phyloP scores from a whole-genome alignment of 2,888 invertebrate species.

The Eristalinus aeneus region DNA sequence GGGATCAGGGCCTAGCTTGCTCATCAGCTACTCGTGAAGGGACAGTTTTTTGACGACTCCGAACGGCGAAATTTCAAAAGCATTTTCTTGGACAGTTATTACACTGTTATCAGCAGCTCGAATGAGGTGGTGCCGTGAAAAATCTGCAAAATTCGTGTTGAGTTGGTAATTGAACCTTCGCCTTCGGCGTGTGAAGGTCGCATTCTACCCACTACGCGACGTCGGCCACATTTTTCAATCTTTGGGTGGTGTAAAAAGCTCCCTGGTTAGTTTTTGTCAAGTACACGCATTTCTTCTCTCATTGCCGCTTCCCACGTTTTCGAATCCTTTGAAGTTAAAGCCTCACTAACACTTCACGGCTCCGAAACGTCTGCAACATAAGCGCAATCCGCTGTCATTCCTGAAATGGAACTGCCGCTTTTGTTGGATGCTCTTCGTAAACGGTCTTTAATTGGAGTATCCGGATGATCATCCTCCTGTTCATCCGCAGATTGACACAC shows the following conservation, averaged over 20 bases:
- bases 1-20: no score
- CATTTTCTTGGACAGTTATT: no score
- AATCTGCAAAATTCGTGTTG: no score
- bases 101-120: no score
- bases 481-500: constrained; percentile 3
- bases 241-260: constrained; percentile 44
- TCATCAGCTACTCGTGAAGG: no score
- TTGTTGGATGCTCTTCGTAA: constrained; percentile 2
- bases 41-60: no score
- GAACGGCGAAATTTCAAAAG: no score
- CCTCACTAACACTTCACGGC: not conserved
- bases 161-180: no score
- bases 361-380: constrained; percentile 4
- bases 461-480: not conserved
- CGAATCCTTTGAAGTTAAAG: constrained; percentile 19
- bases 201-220: constrained; percentile 73
- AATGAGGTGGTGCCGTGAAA: no score
- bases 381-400: constrained; percentile 2
- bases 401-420: not conserved
- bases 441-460: not conserved
- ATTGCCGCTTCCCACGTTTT: constrained; percentile 27
- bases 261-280: constrained; percentile 64
- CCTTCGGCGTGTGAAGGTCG: no score
- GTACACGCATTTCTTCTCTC: constrained; percentile 39
- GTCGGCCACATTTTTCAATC: constrained; percentile 64